Conservation (phyloP, 1,140 invertebrate genomes). For the Penaeus chinensis region DNA sequence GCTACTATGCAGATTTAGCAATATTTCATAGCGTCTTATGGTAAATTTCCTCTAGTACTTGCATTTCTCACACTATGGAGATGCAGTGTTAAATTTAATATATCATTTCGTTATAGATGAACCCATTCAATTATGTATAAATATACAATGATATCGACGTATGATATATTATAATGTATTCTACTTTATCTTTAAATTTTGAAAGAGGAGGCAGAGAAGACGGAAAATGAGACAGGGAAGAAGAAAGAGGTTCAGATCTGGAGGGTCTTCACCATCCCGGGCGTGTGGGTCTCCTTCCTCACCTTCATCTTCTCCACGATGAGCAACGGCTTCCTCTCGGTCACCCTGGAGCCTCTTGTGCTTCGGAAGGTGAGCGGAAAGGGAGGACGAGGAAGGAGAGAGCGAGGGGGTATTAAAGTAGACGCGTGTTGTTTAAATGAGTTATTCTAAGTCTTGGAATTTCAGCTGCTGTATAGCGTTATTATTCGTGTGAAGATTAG, state of each 20-base stretch:
- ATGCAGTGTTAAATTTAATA: too few relatives aligned
- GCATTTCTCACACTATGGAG: too few relatives aligned
- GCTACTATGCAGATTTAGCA: too few relatives aligned
- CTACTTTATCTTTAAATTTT: background rate
- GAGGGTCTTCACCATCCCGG: conserved; percentile 64
- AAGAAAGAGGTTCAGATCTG: conserved; percentile 26
- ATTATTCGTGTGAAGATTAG: too few relatives aligned
- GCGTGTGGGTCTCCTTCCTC: conserved; percentile 66
- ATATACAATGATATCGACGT: background rate
- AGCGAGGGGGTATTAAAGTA: background rate
- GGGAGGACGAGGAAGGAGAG: too few relatives aligned
- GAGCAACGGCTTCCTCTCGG: conserved; percentile 67
- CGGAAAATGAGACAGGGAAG: background rate
- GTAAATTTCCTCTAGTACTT: too few relatives aligned
- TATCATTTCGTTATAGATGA: too few relatives aligned
- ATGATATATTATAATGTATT: too few relatives aligned
- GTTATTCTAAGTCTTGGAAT: too few relatives aligned
- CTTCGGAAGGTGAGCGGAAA: conserved; percentile 64
- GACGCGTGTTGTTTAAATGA: background rate
- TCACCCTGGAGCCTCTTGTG: conserved; percentile 66
- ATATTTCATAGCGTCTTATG: too few relatives aligned
- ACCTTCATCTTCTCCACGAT: conserved; percentile 67
- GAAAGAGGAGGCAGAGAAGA: background rate
- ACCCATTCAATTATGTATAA: background rate
- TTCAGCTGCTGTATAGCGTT: too few relatives aligned